Conservation (phyloP, 2,797 vertebrate species). For the Enteromius thamalakanensis region DNA sequence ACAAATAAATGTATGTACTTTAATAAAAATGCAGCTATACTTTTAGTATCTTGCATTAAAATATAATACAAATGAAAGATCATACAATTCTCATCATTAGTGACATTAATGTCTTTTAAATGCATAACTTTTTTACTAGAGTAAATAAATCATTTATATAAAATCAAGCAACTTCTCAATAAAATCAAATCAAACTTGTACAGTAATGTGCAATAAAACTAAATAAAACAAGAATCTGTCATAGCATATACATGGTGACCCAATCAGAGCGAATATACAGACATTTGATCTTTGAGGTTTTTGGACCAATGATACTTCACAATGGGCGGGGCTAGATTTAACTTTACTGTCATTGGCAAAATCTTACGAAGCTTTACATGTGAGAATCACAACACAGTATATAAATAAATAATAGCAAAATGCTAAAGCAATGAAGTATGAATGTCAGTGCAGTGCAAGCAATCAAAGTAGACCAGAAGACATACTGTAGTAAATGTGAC, state of each 20-base stretch:
- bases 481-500: neutral
- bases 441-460: neutral
- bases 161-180: too few relatives aligned
- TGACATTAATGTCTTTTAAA: too few relatives aligned
- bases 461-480: neutral
- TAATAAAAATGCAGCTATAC: too few relatives aligned
- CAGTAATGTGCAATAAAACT: too few relatives aligned
- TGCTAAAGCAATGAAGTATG: neutral
- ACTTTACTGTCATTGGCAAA: neutral
- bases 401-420: neutral
- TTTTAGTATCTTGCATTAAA: too few relatives aligned
- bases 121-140: too few relatives aligned
- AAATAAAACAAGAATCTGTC: too few relatives aligned
- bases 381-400: neutral
- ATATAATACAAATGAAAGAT: too few relatives aligned
- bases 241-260: neutral
- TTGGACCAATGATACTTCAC: neutral
- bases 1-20: too few relatives aligned
- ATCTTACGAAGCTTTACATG: neutral
- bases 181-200: too few relatives aligned
- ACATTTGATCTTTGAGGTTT: neutral
- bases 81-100: too few relatives aligned
- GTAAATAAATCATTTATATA: too few relatives aligned
- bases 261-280: neutral
- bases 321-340: neutral